phyloP scores from a whole-genome alignment of 2,797 vertebrate genomes.

The Phyllotis vaccarum region DNA sequence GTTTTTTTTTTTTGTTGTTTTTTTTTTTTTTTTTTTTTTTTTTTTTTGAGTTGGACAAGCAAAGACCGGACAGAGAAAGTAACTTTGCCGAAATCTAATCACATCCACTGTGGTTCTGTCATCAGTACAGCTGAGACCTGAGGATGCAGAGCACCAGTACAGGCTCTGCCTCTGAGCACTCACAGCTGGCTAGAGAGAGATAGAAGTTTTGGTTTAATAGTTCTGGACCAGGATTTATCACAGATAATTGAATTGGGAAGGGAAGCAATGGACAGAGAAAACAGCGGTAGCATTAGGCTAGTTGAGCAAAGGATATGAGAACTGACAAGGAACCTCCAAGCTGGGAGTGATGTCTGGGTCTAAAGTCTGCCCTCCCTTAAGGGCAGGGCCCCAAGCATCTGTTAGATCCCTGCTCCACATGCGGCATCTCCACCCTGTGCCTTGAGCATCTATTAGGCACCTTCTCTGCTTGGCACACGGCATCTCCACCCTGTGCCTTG shows the following conservation, averaged over 20 bases:
- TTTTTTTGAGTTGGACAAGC: neutral
- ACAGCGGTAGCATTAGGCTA: neutral
- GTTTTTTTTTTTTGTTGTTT: no score
- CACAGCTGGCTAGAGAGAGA: neutral
- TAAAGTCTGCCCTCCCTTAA: neutral
- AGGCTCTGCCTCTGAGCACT: neutral
- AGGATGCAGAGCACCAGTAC: no score
- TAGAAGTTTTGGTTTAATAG: neutral
- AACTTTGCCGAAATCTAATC: neutral
- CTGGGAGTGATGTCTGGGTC: rapidly evolving
- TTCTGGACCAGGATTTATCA: neutral
- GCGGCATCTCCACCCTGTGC: no score
- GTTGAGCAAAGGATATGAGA: neutral
- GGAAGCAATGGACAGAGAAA: neutral
- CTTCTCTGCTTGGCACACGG: neutral
- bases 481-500: neutral
- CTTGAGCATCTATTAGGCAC: neutral
- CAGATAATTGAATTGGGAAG: neutral
- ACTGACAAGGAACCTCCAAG: neutral
- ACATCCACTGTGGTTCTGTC: neutral
- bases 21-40: no score
- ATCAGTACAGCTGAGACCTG: rapidly evolving
- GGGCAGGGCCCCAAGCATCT: neutral
- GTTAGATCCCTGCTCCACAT: neutral
- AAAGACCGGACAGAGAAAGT: neutral